Evolutionary conservation across 2,888 invertebrate genomes (phyloP).

Genomic region (Lochmaea crataegi): DNA sequence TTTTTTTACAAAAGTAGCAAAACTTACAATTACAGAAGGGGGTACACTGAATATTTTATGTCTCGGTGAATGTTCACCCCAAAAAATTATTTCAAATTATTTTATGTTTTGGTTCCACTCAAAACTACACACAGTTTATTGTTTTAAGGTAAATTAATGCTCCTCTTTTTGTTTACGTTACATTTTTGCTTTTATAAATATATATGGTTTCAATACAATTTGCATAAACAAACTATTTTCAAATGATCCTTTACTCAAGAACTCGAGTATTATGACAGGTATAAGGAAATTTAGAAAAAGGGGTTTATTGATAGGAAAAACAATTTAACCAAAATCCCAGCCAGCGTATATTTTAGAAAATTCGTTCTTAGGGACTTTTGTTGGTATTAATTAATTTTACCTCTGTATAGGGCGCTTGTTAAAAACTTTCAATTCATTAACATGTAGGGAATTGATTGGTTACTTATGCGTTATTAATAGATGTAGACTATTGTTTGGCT

Average conservation of each 20-base stretch:
- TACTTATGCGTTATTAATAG: conserved; percentile 3
- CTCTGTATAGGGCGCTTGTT: background rate
- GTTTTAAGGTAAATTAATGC: too few relatives aligned
- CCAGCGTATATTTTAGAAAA: background rate
- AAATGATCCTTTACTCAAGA: background rate
- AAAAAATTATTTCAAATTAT: too few relatives aligned
- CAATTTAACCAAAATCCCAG: background rate
- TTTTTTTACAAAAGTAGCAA: too few relatives aligned
- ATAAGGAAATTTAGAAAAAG: conserved; percentile 2
- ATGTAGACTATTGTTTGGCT: background rate
- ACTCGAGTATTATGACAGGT: background rate
- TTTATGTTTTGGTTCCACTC: too few relatives aligned
- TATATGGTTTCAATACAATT: background rate
- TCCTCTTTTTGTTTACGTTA: too few relatives aligned
- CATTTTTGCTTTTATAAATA: too few relatives aligned
- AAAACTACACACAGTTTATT: too few relatives aligned
- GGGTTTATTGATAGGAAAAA: background rate
- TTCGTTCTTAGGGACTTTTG: background rate
- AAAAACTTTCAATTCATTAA: background rate
- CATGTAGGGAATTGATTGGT: background rate
- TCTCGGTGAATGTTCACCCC: too few relatives aligned
- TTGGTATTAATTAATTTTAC: background rate
- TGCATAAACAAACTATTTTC: conserved; percentile 5
- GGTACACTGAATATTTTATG: too few relatives aligned
- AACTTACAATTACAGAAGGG: too few relatives aligned